A percentile compares a stretch with the other conserved stretches of the same genome.
phyloP scores from a whole-genome alignment of 2,113 vertebrate genomes.

The cat (Felis catus) region F.catus_Fca126_mat1.0 CM031417.1:138724001-138724500 shows the following conservation, averaged over 20 bases:
- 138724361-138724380: constrained; percentile 97
- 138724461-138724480: constrained; percentile 98
- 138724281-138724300: accelerated
- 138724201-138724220: neutral
- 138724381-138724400: constrained; percentile 94
- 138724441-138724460: constrained; percentile 98
- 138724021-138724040: accelerated
- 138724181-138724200: accelerated
- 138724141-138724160: accelerated
- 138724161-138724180: neutral
- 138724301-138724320: accelerated
- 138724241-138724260: neutral
- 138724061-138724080: accelerated
- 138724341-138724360: constrained; percentile 97
- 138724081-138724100: neutral
- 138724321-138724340: constrained; percentile 94
- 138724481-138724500: constrained; percentile 65
- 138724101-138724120: accelerated
- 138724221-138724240: neutral
- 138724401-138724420: constrained; percentile 91
- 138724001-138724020: neutral
- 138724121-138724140: accelerated
- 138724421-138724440: constrained; percentile 90
- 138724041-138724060: accelerated
- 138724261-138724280: accelerated